Percentiles rank a stretch among this genome's conserved stretches.
Evolutionary conservation across 1,140 invertebrate species (phyloP).

Genomic region (Bombus sylvicola): DNA sequence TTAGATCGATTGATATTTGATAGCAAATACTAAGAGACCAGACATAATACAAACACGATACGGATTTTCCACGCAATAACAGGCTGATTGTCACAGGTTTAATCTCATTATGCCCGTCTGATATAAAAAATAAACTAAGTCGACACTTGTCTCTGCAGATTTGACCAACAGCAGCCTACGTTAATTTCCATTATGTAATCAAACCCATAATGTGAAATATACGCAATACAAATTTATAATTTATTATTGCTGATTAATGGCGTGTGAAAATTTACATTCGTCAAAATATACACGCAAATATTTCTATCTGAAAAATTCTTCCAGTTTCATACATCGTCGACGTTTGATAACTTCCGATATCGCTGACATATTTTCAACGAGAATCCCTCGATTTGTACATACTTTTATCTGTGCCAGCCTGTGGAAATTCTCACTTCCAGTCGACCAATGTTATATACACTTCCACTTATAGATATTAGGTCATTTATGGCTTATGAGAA

Average conservation of each 20-base stretch:
- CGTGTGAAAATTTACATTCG: not conserved
- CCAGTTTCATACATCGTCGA: not conserved
- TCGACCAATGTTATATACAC: too few relatives aligned
- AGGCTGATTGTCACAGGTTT: not conserved
- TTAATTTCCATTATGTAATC: not conserved
- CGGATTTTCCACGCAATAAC: not conserved
- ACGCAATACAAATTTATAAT: not conserved
- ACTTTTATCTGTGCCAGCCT: not conserved
- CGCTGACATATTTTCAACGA: not conserved
- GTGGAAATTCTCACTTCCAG: too few relatives aligned
- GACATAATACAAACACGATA: not conserved
- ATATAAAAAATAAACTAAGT: not conserved
- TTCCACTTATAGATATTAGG: too few relatives aligned
- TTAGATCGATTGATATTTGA: not conserved
- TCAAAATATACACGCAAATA: not conserved
- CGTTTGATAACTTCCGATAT: not conserved
- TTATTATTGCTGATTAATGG: not conserved
- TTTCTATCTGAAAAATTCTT: not conserved
- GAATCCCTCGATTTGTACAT: not conserved
- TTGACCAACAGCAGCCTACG: too few relatives aligned
- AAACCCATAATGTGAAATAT: not conserved
- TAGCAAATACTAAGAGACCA: not conserved
- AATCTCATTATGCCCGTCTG: constrained; percentile 1
- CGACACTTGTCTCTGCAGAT: not conserved
- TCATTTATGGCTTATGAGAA: too few relatives aligned